These are phyloP conservation scores for Palythoa caribaeorum DNA, from an alignment of 92 coral and sea anemone species.

Conservation along the genomic window DNA sequence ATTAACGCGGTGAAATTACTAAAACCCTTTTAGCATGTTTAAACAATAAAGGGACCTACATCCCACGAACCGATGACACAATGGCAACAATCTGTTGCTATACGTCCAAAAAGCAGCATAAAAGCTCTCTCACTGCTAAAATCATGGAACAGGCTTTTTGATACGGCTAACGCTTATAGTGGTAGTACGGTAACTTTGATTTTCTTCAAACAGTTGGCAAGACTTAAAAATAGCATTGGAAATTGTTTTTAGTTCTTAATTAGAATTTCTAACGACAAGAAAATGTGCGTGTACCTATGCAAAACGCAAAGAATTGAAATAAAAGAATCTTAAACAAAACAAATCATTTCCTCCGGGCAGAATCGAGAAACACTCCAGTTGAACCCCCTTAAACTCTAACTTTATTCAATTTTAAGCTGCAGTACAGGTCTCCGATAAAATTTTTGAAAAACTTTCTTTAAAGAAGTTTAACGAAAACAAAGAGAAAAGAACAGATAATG, in stretches of 20 bases:
- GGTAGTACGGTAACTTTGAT: slow-evolving; percentile 8
- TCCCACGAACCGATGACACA: slow-evolving; percentile 15
- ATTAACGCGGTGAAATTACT: slow-evolving; percentile 28
- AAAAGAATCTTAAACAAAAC: slow-evolving; percentile 11
- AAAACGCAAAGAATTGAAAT: slow-evolving; percentile 18
- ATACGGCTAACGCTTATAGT: background rate
- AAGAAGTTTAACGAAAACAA: background rate
- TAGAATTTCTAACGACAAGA: background rate
- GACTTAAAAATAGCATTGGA: background rate
- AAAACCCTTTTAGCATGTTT: slow-evolving; percentile 6
- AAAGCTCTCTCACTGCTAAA: background rate
- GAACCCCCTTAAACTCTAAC: background rate
- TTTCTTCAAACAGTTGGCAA: background rate
- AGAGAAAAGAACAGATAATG: background rate
- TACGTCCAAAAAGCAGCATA: background rate
- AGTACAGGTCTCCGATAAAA: background rate
- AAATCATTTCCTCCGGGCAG: background rate
- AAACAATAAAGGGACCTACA: slow-evolving; percentile 12
- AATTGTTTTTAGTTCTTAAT: background rate
- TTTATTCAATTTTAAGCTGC: background rate
- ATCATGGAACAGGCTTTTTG: background rate
- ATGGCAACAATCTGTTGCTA: slow-evolving; percentile 39
- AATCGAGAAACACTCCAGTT: slow-evolving; percentile 3
- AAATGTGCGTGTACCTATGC: background rate
- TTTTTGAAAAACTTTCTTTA: background rate